A percentile compares a stretch with the other conserved stretches of the same genome.
phyloP scores from a whole-genome alignment of 2,113 vertebrate genomes.

The Myiozetetes cayanensis region DNA sequence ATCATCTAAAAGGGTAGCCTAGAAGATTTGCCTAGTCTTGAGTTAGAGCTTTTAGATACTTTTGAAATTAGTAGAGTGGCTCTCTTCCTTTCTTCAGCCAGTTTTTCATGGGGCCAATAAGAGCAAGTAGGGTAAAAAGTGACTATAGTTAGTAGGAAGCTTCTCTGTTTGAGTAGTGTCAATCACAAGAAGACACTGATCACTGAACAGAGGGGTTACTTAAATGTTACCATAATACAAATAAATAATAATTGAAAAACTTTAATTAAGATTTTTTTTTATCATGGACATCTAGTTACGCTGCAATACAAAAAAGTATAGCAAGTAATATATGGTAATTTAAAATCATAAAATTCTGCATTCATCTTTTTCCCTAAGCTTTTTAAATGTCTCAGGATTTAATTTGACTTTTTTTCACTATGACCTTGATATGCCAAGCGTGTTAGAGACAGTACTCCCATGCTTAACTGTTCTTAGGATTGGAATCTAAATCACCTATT shows the following conservation, averaged over 20 bases:
- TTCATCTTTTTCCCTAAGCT: neutral
- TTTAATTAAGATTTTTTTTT: neutral
- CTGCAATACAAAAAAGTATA: neutral
- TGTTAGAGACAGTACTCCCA: neutral
- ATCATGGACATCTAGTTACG: neutral
- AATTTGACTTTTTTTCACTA: neutral
- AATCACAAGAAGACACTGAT: neutral
- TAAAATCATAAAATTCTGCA: neutral
- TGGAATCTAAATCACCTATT: neutral
- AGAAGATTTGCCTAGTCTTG: neutral
- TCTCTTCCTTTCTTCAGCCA: neutral
- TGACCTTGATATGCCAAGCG: neutral
- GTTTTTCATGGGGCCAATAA: neutral
- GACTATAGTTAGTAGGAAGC: neutral
- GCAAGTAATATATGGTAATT: neutral
- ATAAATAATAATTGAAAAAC: neutral
- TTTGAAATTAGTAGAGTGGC: neutral
- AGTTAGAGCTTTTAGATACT: neutral
- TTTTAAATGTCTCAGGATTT: neutral
- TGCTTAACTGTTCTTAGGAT: neutral
- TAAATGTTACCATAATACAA: neutral
- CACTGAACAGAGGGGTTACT: neutral
- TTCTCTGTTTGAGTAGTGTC: neutral
- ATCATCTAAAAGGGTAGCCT: neutral
- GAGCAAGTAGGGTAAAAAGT: neutral